Evolutionary conservation across 2,113 vertebrate genomes (phyloP).

Genomic region (Lepus europaeus): DNA sequence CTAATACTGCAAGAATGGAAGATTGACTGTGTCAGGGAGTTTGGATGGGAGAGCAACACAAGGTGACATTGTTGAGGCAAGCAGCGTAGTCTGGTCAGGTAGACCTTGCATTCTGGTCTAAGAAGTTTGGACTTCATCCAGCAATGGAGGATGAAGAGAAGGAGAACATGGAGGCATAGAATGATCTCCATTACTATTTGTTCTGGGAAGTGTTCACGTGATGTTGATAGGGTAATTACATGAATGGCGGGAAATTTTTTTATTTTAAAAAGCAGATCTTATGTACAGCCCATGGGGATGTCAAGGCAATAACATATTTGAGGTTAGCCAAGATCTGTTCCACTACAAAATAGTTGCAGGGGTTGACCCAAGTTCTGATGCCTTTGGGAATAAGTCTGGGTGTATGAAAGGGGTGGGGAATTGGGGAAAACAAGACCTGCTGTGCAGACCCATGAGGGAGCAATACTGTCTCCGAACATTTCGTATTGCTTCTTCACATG

Average conservation of each 20-base stretch:
- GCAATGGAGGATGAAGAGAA: background rate
- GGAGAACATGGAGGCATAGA: conserved; percentile 14
- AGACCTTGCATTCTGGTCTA: background rate
- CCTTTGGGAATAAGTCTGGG: background rate
- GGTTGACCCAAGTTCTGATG: background rate
- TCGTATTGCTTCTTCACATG: background rate
- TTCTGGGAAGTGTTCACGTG: conserved; percentile 18
- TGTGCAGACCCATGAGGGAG: background rate
- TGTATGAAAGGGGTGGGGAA: background rate
- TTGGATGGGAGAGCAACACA: background rate
- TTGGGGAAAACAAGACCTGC: background rate
- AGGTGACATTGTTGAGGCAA: background rate
- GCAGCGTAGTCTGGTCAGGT: background rate
- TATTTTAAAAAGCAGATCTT: conserved; percentile 1
- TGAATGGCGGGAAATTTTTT: conserved; percentile 30
- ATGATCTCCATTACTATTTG: background rate
- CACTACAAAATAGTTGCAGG: background rate
- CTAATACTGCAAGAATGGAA: background rate
- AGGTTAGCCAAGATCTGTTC: background rate
- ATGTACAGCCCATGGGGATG: background rate
- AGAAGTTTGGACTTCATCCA: background rate
- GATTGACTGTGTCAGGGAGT: background rate
- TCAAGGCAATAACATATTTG: background rate
- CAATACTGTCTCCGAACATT: background rate
- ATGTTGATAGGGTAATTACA: conserved; percentile 50